These are phyloP conservation scores for Lithophane socia DNA, from an alignment of 2,888 invertebrate genomes.

Conservation along the genomic window DNA sequence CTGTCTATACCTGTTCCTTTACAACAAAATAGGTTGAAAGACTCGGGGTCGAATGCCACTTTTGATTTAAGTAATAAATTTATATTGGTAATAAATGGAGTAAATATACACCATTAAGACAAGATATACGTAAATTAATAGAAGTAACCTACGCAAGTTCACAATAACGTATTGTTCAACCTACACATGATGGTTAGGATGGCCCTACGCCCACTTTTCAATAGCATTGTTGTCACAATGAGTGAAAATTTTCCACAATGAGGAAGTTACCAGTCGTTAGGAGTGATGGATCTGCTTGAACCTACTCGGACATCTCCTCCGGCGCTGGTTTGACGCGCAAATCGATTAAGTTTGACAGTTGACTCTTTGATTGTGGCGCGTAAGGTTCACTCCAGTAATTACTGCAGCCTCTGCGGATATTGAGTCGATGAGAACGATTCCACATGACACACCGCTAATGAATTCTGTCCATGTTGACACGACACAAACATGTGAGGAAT, in stretches of 20 bases:
- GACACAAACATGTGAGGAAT: conserved; percentile 78
- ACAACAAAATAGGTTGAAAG: conserved; percentile 31
- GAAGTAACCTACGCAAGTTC: conserved; percentile 59
- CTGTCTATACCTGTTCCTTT: conserved; percentile 73
- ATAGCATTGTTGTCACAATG: conserved; percentile 71
- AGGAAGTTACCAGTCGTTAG: conserved; percentile 79
- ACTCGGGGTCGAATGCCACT: background rate
- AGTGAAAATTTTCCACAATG: conserved; percentile 72
- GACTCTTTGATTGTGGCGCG: conserved; percentile 81
- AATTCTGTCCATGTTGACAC: conserved; percentile 85
- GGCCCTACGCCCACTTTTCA: conserved; percentile 68
- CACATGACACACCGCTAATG: conserved; percentile 85
- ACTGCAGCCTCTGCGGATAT: conserved; percentile 69
- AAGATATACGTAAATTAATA: conserved; percentile 69
- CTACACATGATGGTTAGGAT: conserved; percentile 70
- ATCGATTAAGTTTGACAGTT: conserved; percentile 88
- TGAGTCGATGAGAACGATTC: conserved; percentile 70
- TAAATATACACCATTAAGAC: conserved; percentile 16
- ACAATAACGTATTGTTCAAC: conserved; percentile 70
- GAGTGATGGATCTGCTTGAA: conserved; percentile 77
- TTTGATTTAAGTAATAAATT: conserved; percentile 9
- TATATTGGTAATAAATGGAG: conserved; percentile 27
- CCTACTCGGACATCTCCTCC: conserved; percentile 75
- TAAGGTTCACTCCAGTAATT: conserved; percentile 82
- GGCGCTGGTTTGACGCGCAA: conserved; percentile 78